Base-by-base conservation (phyloP, 2,888 invertebrate genomes). In the Sisyra terminalis region DNA sequence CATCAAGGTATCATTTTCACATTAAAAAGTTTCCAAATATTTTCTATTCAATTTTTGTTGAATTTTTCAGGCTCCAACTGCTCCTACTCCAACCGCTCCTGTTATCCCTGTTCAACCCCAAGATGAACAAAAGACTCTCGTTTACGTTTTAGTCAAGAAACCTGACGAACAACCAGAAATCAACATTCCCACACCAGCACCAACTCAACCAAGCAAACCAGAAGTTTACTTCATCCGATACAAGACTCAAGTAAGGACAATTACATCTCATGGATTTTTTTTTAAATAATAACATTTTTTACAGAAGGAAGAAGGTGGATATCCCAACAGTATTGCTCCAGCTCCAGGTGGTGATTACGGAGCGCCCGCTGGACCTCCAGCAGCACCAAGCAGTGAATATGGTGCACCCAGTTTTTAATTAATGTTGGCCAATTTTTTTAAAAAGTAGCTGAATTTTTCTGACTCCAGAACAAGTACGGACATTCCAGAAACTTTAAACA, bases 181-280 rank as follows among this genome's bases (percentile, higher is more conserved):
- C 47, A 70, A 75, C 36, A 74, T 87, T 50, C 86, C 87, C 2
- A 78, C 83, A 9, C 78, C 82, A 3, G 77, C 78, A 37, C 84
- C 87, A 35, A 87, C 87, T 30, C 85, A 85, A 56, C 87, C 87
- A 38, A 78, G 82, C 68, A 87, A 87, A 60, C 87, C 87, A 5
- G 87, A 87, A 67, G 87, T 87, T 42, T 87, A 85, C 70, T 87
- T 87, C 70, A 87, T 87, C 69, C 78, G 85, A 67, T 88, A 87
- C 66, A 83, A 83, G 66, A 82, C 82, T 40, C 82, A 81, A 76
- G 81, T 81, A 63, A 57, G 59, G 45, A 35, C 5, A 16, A 37
- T 7, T 15, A 32, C 3, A 8, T 40, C 14, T 37, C 14, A 16
- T 14, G 8, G 14, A 14, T 2, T 37, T n/a, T 11, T 5, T 39